Evolutionary conservation across 1,140 invertebrate genomes (phyloP).

Genomic region (Apocrypta bakeri): DNA sequence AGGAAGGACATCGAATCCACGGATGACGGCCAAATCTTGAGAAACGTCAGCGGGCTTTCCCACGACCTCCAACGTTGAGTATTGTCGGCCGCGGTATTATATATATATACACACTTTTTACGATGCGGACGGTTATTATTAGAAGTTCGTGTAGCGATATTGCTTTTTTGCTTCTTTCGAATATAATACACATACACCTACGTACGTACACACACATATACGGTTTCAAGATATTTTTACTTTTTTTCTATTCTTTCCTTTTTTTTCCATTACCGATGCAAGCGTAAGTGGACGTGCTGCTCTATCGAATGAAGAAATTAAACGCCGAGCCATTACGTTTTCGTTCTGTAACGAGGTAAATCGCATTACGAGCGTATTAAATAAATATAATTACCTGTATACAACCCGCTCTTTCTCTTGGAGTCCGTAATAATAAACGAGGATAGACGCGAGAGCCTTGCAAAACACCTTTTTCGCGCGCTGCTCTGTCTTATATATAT

Average conservation of each 20-base stretch:
- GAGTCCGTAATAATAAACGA: neutral
- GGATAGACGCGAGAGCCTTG: neutral
- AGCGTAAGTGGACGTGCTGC: too few relatives aligned
- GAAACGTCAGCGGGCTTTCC: slow-evolving; percentile 34
- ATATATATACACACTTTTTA: too few relatives aligned
- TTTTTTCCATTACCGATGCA: neutral
- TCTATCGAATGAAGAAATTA: neutral
- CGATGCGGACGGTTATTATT: neutral
- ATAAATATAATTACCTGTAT: neutral
- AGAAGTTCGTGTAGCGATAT: neutral
- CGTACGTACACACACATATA: neutral
- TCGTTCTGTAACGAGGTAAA: neutral
- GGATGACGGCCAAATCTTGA: slow-evolving; percentile 7
- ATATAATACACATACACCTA: neutral
- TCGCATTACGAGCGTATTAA: neutral
- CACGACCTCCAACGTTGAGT: slow-evolving; percentile 10
- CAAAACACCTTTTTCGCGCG: neutral
- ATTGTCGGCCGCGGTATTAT: too few relatives aligned
- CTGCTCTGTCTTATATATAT: neutral
- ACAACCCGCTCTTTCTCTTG: too few relatives aligned
- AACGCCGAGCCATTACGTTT: neutral
- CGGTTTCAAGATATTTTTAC: neutral
- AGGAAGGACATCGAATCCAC: neutral
- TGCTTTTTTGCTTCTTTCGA: neutral
- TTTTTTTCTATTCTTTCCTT: neutral